Evolutionary conservation across 2,797 vertebrate species (phyloP).

Genomic region (Aplochiton taeniatus): DNA sequence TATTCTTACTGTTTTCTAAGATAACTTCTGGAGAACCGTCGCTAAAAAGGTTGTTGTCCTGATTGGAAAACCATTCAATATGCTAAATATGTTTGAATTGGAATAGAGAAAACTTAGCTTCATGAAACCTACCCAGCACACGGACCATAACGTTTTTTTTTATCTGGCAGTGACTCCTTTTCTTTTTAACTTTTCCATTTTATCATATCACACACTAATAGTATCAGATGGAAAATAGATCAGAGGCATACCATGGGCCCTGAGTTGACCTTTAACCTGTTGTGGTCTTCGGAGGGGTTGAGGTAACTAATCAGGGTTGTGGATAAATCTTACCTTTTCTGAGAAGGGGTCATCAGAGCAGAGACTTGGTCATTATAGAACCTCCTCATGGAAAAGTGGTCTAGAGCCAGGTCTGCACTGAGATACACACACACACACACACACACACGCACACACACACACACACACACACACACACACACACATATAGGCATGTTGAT

Average conservation of each 20-base stretch:
- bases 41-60: no score
- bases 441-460: constrained; percentile 12
- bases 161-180: no score
- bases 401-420: constrained; percentile 90
- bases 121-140: no score
- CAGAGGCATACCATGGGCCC: neutral
- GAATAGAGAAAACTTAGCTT: no score
- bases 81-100: no score
- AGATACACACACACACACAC: constrained; percentile 42
- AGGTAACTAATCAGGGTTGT: neutral
- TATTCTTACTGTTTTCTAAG: no score
- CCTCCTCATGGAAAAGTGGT: constrained; percentile 92
- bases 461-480: neutral
- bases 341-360: constrained; percentile 87
- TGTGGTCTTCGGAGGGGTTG: neutral
- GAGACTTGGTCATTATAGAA: constrained; percentile 90
- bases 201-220: no score
- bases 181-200: no score
- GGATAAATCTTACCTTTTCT: constrained; percentile 82
- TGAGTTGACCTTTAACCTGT: constrained; percentile 33
- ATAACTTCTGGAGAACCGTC: no score
- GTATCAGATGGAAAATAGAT: no score
- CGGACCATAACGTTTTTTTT: no score
- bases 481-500: neutral
- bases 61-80: no score